Evolutionary conservation across 2,888 invertebrate species (phyloP).

Genomic region (Tiliacea citrago): DNA sequence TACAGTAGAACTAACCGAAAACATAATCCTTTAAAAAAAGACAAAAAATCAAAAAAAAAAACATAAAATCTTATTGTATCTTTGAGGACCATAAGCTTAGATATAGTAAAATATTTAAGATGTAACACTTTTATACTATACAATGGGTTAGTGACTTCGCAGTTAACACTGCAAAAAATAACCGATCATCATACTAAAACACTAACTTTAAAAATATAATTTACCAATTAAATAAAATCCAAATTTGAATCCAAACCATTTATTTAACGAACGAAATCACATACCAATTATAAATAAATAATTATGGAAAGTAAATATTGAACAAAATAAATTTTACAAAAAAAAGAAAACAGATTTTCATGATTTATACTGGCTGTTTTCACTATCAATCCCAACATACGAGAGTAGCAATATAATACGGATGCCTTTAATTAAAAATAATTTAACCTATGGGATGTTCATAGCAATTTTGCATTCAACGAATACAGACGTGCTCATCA

Average conservation of each 20-base stretch:
- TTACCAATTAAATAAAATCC: background rate
- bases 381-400: background rate
- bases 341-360: background rate
- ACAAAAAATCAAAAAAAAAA: too few relatives aligned
- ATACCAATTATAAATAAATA: background rate
- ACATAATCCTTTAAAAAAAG: background rate
- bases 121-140: background rate
- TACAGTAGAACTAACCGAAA: background rate
- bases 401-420: too few relatives aligned
- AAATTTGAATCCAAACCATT: background rate
- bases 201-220: background rate
- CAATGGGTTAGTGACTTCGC: background rate
- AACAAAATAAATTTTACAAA: background rate
- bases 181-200: too few relatives aligned
- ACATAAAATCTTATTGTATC: background rate
- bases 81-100: background rate
- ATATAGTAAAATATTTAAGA: background rate
- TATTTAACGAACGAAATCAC: background rate
- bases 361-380: background rate
- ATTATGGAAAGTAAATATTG: too few relatives aligned
- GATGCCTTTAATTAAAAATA: conserved; percentile 2
- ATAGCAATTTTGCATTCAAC: too few relatives aligned
- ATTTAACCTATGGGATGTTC: background rate
- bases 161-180: background rate
- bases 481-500: too few relatives aligned